Conservation (phyloP, 1,140 invertebrate genomes). For the Sipha flava region DNA sequence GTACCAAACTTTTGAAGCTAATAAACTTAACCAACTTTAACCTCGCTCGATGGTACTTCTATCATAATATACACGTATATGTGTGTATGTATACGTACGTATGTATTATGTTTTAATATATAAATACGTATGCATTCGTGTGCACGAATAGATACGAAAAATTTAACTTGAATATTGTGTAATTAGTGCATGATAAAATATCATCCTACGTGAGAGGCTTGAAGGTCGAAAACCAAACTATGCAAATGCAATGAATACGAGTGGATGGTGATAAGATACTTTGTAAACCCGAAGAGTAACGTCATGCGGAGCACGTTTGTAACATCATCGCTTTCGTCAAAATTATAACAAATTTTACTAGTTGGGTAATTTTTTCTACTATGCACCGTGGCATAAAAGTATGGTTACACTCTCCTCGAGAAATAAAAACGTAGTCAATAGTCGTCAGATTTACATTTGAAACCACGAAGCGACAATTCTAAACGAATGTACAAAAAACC, state of each 20-base stretch:
- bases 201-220: neutral
- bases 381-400: too few relatives aligned
- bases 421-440: too few relatives aligned
- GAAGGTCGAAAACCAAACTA: neutral
- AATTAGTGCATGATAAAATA: neutral
- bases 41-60: neutral
- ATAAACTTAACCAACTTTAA: constrained; percentile 12
- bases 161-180: neutral
- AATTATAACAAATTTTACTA: neutral
- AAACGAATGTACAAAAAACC: too few relatives aligned
- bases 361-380: too few relatives aligned
- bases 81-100: neutral
- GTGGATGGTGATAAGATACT: neutral
- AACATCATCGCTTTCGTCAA: neutral
- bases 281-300: neutral
- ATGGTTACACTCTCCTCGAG: too few relatives aligned
- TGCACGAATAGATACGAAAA: neutral
- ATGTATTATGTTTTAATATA: neutral
- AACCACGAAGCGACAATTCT: too few relatives aligned
- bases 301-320: neutral
- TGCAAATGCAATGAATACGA: neutral
- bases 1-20: constrained; percentile 5
- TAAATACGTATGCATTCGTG: neutral
- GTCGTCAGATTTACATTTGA: too few relatives aligned
- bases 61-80: neutral